Conservation (phyloP, 2,888 invertebrate species). For the Diaphora mendica region DNA sequence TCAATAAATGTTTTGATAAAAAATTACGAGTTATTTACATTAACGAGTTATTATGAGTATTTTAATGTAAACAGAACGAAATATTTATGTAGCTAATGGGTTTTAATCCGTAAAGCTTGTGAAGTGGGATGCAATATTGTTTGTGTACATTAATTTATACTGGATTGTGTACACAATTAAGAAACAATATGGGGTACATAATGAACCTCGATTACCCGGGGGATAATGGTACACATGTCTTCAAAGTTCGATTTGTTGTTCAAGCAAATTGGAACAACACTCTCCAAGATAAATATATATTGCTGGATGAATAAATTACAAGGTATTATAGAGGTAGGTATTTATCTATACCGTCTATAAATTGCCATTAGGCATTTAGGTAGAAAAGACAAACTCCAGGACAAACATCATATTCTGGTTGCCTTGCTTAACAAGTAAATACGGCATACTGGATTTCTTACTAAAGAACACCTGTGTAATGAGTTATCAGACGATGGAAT, state of each 20-base stretch:
- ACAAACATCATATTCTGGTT: no score
- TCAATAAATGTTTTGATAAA: slow-evolving; percentile 60
- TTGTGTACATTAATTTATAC: neutral
- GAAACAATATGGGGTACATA: neutral
- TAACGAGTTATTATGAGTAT: neutral
- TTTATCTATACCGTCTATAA: no score
- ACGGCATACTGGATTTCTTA: no score
- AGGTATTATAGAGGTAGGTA: no score
- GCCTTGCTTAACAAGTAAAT: no score
- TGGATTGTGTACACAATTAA: neutral
- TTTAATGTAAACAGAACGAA: slow-evolving; percentile 2
- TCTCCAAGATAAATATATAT: no score
- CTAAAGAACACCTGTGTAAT: no score
- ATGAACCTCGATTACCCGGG: neutral
- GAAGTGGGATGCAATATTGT: neutral
- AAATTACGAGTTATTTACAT: slow-evolving; percentile 18
- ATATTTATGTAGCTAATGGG: neutral
- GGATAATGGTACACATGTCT: neutral
- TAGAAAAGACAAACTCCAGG: no score
- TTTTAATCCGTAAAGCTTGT: neutral
- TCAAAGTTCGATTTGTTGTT: neutral
- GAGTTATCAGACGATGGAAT: no score
- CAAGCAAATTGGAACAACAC: neutral
- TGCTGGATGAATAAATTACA: neutral
- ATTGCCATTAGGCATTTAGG: no score